Evolutionary conservation across 2,888 invertebrate species (phyloP).

Genomic region (Acanthosepion lycidas): DNA sequence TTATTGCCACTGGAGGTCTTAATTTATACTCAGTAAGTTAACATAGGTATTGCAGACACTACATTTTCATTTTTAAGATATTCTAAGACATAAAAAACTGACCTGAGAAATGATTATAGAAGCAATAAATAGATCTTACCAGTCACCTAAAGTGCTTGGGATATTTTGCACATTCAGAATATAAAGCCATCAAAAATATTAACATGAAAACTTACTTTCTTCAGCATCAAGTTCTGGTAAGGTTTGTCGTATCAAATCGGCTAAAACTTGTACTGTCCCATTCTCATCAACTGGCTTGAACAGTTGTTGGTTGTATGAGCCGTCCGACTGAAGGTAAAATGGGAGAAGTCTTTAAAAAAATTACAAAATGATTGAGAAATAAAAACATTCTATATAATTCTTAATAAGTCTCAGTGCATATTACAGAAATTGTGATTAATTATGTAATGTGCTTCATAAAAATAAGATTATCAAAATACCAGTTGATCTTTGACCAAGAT

Average conservation of each 20-base stretch:
- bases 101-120: no score
- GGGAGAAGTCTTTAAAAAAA: neutral
- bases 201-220: conserved; percentile 50
- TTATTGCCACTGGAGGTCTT: no score
- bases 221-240: conserved; percentile 58
- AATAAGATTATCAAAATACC: neutral
- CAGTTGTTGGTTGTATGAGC: conserved; percentile 84
- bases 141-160: no score
- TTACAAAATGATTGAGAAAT: neutral
- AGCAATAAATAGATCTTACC: no score
- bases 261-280: conserved; percentile 83
- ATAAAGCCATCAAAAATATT: neutral
- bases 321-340: conserved; percentile 76
- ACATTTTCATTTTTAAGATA: no score
- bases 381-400: neutral
- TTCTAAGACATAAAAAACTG: no score
- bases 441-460: neutral
- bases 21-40: no score
- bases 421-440: no score
- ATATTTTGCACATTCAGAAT: neutral
- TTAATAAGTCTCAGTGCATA: no score
- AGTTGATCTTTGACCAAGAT: neutral
- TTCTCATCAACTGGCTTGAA: conserved; percentile 85
- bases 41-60: no score
- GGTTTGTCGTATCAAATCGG: conserved; percentile 79